Evolutionary conservation across 2,797 vertebrate genomes (phyloP).

Genomic region (Premnoplex brunnescens): DNA sequence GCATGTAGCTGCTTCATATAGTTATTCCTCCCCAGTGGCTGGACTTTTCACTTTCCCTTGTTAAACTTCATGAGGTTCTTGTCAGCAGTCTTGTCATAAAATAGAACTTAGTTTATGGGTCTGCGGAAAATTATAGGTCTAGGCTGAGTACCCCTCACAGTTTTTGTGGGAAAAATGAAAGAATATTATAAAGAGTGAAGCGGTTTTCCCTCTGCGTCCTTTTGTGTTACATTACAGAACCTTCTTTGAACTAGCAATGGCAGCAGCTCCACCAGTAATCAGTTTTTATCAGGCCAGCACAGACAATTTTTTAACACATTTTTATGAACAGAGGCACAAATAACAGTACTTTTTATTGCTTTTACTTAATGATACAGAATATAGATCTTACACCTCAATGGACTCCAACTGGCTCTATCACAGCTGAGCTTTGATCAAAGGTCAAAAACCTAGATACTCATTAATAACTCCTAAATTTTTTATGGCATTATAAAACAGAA

Average conservation of each 20-base stretch:
- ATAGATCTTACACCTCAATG: not conserved
- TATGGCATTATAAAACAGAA: not conserved
- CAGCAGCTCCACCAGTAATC: not conserved
- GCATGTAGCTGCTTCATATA: not conserved
- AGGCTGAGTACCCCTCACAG: not conserved
- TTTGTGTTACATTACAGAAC: not conserved
- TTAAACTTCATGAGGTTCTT: not conserved
- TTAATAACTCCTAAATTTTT: constrained; percentile 24
- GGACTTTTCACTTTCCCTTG: not conserved
- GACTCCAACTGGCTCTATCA: not conserved
- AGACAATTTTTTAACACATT: not conserved
- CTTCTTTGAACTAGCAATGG: not conserved
- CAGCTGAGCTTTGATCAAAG: not conserved
- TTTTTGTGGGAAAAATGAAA: not conserved
- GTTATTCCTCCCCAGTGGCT: not conserved
- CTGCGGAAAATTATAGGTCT: not conserved
- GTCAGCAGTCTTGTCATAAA: not conserved
- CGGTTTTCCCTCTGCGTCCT: not conserved
- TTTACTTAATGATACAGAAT: not conserved
- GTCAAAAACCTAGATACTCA: not conserved
- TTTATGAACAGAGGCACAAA: not conserved
- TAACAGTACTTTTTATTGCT: not conserved
- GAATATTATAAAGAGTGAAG: not conserved
- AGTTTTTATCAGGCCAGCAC: not conserved
- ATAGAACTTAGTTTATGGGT: not conserved